These are phyloP conservation scores for Poeciliopsis occidentalis DNA, from an alignment of 2,113 vertebrate genomes.

Conservation along the genomic window DNA sequence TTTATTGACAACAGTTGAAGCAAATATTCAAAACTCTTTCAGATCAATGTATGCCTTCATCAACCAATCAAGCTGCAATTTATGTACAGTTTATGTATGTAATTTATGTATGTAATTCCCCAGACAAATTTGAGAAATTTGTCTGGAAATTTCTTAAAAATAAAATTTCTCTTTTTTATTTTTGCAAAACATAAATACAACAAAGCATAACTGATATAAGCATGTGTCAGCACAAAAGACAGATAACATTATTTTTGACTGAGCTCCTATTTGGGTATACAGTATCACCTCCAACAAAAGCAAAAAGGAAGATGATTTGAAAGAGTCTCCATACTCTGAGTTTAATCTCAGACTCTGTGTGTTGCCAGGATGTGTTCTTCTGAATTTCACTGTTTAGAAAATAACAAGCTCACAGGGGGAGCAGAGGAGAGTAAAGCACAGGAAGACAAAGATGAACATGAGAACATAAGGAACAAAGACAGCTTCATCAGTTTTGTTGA, in stretches of 20 bases:
- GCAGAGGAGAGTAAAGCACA: neutral
- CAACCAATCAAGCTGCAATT: neutral
- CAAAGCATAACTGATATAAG: neutral
- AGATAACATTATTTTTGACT: neutral
- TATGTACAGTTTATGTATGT: too few relatives aligned
- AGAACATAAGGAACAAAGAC: neutral
- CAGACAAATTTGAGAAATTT: neutral
- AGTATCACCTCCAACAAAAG: neutral
- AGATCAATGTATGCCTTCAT: neutral
- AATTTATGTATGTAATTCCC: neutral
- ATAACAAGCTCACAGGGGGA: conserved; percentile 6
- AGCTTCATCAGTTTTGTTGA: conserved; percentile 12
- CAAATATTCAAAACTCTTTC: neutral
- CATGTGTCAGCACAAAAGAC: neutral
- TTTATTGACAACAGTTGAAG: too few relatives aligned
- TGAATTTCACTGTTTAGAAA: conserved; percentile 1
- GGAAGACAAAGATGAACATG: neutral
- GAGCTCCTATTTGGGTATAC: neutral
- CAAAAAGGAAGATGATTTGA: neutral
- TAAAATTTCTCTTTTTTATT: too few relatives aligned
- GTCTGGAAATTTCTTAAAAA: too few relatives aligned
- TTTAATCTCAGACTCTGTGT: neutral
- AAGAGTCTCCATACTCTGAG: neutral
- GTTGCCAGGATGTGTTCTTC: conserved; percentile 5
- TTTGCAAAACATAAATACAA: neutral